Evolutionary conservation across 1,140 invertebrate genomes (phyloP), one percentile per base, ranked within the genome.

Genomic region (Portunus trituberculatus): DNA sequence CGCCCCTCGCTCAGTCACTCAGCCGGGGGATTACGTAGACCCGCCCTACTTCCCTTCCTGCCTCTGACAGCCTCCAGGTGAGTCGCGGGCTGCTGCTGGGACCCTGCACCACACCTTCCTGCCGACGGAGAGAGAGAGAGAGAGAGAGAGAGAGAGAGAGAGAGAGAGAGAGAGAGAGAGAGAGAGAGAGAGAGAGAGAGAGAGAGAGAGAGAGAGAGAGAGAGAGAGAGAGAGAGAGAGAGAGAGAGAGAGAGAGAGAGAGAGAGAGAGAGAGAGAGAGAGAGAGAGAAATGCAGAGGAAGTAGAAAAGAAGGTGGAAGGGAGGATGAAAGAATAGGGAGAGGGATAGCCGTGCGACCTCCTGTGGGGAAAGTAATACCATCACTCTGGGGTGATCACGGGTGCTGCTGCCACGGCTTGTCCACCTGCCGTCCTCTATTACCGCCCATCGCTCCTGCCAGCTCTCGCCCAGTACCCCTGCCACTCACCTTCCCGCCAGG

Each of bases 311-410:
- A 16, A 20, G 52, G 20, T 59, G 52, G 12, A 59, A 20, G 52
- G 12, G 20, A 20, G 25, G 67, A 76, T 8, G 25, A 8, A 76
- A 25, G 25, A n/a, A 76, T 25, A 76, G 67, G 25, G 67, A n/a
- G 67, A 76, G 67, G 25, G 67, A 76, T 0, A 76, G 67, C 16
- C 67, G 67, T 76, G 67, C 67, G 67, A n/a, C 67, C 67, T 76
- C 67, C 67, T n/a, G 67, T n/a, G 67, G 67, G 67, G 67, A 76
- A 76, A 76, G 67, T 76, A 76, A 76, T 76, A 76, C 67, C 67
- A 76, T 76, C 67, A 76, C 67, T 76, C 67, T 76, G 25, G 67
- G 67, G 67, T 76, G 25, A 76, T 76, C 67, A 76, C 67, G 67
- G 67, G 67, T 76, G 67, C 67, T 76, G 67, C 67, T 76, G 20